These are phyloP conservation scores for Phalloptychus januarius DNA, from an alignment of 2,797 vertebrate genomes.

Conservation along the genomic window DNA sequence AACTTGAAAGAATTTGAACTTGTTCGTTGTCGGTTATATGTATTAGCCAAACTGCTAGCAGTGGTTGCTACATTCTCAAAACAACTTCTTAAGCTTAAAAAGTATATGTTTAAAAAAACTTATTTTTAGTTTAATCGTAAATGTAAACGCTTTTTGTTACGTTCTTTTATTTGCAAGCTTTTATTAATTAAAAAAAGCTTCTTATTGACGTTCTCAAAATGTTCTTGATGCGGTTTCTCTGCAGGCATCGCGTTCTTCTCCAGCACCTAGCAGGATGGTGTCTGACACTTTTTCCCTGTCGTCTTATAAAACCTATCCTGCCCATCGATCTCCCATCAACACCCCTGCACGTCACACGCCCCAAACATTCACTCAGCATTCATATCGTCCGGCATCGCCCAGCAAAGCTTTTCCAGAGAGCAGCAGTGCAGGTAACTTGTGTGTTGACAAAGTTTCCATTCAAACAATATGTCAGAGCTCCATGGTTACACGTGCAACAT, in stretches of 20 bases:
- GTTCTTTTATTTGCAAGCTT: background rate
- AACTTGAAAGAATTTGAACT: background rate
- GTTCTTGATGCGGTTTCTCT: constrained; percentile 14
- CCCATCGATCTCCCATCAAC: constrained; percentile 84
- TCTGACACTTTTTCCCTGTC: constrained; percentile 81
- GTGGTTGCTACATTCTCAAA: constrained; percentile 39
- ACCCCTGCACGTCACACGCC: constrained; percentile 63
- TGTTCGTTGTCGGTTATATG: background rate
- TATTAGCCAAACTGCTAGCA: constrained; percentile 4
- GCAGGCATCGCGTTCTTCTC: constrained; percentile 48
- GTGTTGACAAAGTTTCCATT: constrained; percentile 48
- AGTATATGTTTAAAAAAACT: background rate
- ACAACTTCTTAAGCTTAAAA: constrained; percentile 8
- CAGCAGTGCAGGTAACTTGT: constrained; percentile 86
- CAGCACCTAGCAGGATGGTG: constrained; percentile 39
- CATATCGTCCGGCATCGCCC: constrained; percentile 70
- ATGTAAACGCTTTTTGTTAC: background rate
- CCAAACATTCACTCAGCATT: constrained; percentile 23
- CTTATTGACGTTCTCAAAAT: background rate
- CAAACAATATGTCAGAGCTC: constrained; percentile 51
- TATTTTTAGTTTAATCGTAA: background rate
- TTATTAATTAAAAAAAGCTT: background rate
- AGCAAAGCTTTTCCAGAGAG: constrained; percentile 90
- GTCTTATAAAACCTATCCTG: constrained; percentile 87
- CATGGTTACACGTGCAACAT: constrained; percentile 77